Evolutionary conservation across 2,888 invertebrate genomes (phyloP).

Genomic region (Gymnocheta viridis): DNA sequence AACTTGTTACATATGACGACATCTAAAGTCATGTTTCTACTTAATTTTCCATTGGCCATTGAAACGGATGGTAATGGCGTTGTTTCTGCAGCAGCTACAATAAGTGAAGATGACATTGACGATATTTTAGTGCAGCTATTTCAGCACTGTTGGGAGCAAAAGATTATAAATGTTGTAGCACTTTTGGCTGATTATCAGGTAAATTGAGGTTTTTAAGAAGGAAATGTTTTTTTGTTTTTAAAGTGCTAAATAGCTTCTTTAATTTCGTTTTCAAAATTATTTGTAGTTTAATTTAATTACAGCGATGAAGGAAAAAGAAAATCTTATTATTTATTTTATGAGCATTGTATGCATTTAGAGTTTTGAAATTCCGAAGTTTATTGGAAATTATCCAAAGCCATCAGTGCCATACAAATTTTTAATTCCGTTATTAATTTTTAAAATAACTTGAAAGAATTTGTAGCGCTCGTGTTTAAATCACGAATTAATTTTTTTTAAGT

Average conservation of each 20-base stretch:
- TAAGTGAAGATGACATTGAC: constrained; percentile 44
- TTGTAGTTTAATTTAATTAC: too few species aligned
- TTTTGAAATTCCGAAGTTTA: too few species aligned
- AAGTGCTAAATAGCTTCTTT: neutral
- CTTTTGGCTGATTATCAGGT: constrained; percentile 74
- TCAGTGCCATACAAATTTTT: too few species aligned
- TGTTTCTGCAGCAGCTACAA: neutral
- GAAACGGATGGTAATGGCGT: neutral
- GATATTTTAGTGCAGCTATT: constrained; percentile 71
- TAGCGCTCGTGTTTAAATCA: too few species aligned
- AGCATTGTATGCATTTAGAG: too few species aligned
- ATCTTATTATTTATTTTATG: too few species aligned
- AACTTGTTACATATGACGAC: constrained; percentile 74
- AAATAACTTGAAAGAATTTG: too few species aligned
- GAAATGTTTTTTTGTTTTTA: neutral
- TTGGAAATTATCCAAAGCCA: too few species aligned
- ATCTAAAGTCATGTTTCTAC: constrained; percentile 74
- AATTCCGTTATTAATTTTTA: too few species aligned
- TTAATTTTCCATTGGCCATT: constrained; percentile 56
- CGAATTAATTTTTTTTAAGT: too few species aligned
- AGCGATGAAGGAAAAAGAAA: too few species aligned
- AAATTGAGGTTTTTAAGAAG: neutral
- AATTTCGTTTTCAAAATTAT: too few species aligned
- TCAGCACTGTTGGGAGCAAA: constrained; percentile 72
- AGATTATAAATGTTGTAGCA: constrained; percentile 75